Evolutionary conservation across 2,888 invertebrate genomes (phyloP), one percentile per base, ranked within the genome.

Genomic region (Ischnus inquisitorius): DNA sequence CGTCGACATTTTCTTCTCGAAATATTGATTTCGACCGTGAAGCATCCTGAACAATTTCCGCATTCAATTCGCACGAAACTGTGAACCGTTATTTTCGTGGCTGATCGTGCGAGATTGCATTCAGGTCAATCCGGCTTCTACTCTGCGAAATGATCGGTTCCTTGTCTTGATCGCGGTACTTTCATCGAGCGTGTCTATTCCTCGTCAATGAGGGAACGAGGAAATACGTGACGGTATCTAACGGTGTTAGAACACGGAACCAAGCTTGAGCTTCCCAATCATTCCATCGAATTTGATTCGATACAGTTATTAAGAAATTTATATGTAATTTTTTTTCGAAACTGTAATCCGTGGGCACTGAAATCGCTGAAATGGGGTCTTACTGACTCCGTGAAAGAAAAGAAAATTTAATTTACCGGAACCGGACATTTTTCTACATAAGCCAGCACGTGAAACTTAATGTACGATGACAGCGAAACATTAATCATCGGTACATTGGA

Each of bases 141-240:
- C 22, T 34, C 19, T 22, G 54, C 54, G 22, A 54, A 54, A 54
- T 22, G 22, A 54, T 54, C 54, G 10, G 54, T 22, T 22, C 10
- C 19, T 10, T 12, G 54, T 22, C 54, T 54, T 54, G 54, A 22
- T 22, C 22, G 54, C 54, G 19, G 54, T 12, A 54, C 12, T 22
- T 19, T 22, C 54, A 22, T 19, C 54, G 22, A 19, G 54, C 22
- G 54, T 22, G 19, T 6, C 51, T 22, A 34, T 34, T 19, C 22
- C 22, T 54, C 19, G 54, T 12, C 22, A 10, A 34, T 14, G 60
- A 25, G 5, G 6, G 25, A 60, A 1, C 60, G 60, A 60, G 8
- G 34, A 60, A 60, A 60, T 25, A 60, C 60, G 60, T 60, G 28
- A 60, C 60, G 60, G 34, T 14, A 8, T n/a, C 14, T 25, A 3